Percentiles rank a stretch among this genome's conserved stretches.
Evolutionary conservation across 2,888 invertebrate species (phyloP).

Genomic region (Parnassius orleans): DNA sequence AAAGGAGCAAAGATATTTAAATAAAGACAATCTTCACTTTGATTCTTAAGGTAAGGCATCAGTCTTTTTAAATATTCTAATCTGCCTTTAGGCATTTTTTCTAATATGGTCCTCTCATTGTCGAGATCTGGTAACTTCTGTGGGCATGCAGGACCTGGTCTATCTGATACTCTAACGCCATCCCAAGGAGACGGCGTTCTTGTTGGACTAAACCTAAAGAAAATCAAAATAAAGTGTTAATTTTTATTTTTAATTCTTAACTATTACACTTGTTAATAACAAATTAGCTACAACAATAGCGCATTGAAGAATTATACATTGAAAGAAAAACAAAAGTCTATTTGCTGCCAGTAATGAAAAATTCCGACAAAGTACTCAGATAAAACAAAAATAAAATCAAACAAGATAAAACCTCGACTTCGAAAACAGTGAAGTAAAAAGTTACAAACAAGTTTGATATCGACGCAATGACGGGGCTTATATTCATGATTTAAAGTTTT

Average conservation of each 20-base stretch:
- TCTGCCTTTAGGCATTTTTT: conserved; percentile 93
- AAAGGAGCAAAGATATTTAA: conserved; percentile 98
- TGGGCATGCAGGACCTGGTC: conserved; percentile 93
- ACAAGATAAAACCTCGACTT: too few relatives aligned
- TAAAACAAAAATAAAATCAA: too few relatives aligned
- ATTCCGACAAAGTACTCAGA: neutral
- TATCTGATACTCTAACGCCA: conserved; percentile 89
- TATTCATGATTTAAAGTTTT: too few relatives aligned
- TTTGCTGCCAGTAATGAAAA: too few relatives aligned
- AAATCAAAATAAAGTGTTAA: neutral
- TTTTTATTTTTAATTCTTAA: too few relatives aligned
- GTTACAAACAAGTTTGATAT: too few relatives aligned
- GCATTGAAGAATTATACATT: too few relatives aligned
- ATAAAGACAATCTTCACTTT: conserved; percentile 98
- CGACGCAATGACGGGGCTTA: too few relatives aligned
- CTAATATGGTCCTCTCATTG: conserved; percentile 90
- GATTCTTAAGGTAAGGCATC: conserved; percentile 93
- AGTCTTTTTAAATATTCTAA: conserved; percentile 94
- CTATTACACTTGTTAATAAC: too few relatives aligned
- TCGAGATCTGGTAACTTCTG: conserved; percentile 92
- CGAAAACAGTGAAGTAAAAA: neutral
- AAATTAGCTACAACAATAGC: too few relatives aligned
- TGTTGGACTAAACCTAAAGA: conserved; percentile 93
- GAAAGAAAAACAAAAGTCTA: too few relatives aligned
- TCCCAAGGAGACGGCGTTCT: conserved; percentile 96